A percentile compares a stretch with the other conserved stretches of the same genome.
Conservation (phyloP, 2,797 vertebrate species). For the Chloroceryle inda region DNA sequence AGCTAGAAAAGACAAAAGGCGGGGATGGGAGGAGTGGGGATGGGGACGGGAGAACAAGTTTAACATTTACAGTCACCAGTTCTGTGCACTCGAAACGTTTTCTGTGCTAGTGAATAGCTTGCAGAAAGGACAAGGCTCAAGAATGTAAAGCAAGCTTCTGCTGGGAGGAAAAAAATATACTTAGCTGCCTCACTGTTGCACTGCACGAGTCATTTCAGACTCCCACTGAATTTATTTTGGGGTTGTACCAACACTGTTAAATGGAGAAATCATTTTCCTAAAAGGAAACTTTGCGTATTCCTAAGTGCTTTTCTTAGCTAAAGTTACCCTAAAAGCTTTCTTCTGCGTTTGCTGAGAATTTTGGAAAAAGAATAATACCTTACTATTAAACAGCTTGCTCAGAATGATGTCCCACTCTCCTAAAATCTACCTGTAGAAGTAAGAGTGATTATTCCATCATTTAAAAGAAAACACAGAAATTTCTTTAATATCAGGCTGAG, state of each 20-base stretch:
- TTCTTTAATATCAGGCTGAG: background rate
- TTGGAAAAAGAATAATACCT: conserved; percentile 10
- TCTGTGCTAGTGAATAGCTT: background rate
- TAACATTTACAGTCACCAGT: background rate
- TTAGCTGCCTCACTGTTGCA: conserved; percentile 49
- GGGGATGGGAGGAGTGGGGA: background rate
- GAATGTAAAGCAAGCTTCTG: conserved; percentile 62
- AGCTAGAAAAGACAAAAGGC: conserved; percentile 13
- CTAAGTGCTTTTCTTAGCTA: conserved; percentile 67
- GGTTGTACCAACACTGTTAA: conserved; percentile 71
- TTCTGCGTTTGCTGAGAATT: conserved; percentile 31
- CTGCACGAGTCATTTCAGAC: conserved; percentile 67
- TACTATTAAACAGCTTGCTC: background rate
- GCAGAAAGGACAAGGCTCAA: conserved; percentile 3
- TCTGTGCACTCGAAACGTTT: conserved; percentile 9
- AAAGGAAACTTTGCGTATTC: conserved; percentile 71
- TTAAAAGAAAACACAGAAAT: background rate
- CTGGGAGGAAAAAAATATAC: conserved; percentile 58
- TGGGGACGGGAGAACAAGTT: conserved; percentile 18
- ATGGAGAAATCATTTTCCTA: conserved; percentile 73
- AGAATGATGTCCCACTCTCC: conserved; percentile 17
- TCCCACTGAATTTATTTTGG: conserved; percentile 77
- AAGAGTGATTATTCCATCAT: background rate
- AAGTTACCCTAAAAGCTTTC: conserved; percentile 64
- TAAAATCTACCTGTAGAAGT: conserved; percentile 50